Evolutionary conservation across 2,797 vertebrate genomes (phyloP).

Genomic region (Xiphophorus birchmanni): DNA sequence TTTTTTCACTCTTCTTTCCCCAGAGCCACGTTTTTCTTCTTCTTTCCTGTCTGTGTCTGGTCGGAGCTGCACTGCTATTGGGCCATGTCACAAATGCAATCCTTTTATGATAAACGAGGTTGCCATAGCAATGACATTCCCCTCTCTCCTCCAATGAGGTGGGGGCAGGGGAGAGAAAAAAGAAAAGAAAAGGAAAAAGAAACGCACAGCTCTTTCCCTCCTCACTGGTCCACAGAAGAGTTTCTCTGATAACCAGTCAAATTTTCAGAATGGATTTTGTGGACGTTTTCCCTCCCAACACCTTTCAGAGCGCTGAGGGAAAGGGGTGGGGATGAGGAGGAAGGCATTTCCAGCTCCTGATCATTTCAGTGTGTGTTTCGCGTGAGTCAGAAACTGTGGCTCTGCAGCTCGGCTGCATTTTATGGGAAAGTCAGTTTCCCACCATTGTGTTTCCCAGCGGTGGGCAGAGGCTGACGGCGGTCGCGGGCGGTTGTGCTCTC

Average conservation of each 20-base stretch:
- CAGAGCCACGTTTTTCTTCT: constrained; percentile 16
- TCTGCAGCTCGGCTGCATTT: constrained; percentile 75
- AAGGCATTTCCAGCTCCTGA: constrained; percentile 70
- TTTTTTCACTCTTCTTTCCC: constrained; percentile 40
- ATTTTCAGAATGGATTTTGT: constrained; percentile 77
- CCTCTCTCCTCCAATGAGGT: constrained; percentile 76
- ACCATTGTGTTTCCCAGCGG: constrained; percentile 77
- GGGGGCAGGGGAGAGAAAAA: constrained; percentile 64
- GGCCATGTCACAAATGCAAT: constrained; percentile 78
- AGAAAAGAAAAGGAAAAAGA: constrained; percentile 15
- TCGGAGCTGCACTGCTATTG: constrained; percentile 59
- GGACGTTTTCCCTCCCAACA: constrained; percentile 62
- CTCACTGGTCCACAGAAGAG: constrained; percentile 59
- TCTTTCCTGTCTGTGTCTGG: constrained; percentile 15
- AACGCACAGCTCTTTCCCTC: constrained; percentile 48
- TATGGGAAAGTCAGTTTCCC: constrained; percentile 88
- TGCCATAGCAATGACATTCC: constrained; percentile 83
- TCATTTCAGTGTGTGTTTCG: constrained; percentile 72
- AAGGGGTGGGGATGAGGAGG: constrained; percentile 72
- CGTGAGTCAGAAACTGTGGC: constrained; percentile 69
- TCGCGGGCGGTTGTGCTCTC: constrained; percentile 49
- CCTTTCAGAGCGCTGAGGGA: constrained; percentile 67
- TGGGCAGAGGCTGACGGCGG: constrained; percentile 86
- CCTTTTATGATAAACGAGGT: constrained; percentile 85
- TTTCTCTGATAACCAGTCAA: constrained; percentile 83